Conservation (phyloP, 1,140 invertebrate genomes). For the Atta cephalotes region DNA sequence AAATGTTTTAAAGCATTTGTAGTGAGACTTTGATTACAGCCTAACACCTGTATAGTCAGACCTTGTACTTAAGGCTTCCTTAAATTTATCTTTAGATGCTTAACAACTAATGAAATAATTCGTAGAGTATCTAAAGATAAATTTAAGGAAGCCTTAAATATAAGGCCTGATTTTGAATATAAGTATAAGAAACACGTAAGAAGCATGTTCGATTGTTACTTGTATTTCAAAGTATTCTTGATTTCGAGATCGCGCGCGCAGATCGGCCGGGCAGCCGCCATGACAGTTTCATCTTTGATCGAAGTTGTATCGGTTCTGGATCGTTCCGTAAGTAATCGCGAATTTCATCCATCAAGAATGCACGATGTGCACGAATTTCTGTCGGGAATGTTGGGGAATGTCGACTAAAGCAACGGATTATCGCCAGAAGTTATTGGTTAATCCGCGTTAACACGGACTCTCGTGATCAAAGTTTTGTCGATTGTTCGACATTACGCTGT, state of each 20-base stretch:
- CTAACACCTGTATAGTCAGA: too few species aligned
- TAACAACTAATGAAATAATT: too few species aligned
- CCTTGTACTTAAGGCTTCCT: too few species aligned
- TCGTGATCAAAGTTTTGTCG: neutral
- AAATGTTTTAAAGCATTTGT: too few species aligned
- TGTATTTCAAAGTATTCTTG: neutral
- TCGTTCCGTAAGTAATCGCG: neutral
- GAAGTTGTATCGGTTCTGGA: neutral
- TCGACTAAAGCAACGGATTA: neutral
- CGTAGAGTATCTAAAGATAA: too few species aligned
- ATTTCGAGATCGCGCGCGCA: neutral
- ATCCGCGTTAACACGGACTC: neutral
- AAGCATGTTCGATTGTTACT: neutral
- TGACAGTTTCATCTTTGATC: neutral
- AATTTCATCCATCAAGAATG: neutral
- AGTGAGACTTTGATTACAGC: too few species aligned
- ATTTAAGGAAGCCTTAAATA: too few species aligned
- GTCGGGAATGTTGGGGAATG: neutral
- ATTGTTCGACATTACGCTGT: neutral
- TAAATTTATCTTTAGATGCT: too few species aligned
- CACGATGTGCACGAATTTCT: neutral
- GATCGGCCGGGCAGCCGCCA: too few species aligned
- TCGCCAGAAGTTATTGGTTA: neutral
- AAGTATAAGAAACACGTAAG: neutral
- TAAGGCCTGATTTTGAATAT: too few species aligned